phyloP scores from a whole-genome alignment of 1,140 invertebrate genomes.

The Atta cephalotes region DNA sequence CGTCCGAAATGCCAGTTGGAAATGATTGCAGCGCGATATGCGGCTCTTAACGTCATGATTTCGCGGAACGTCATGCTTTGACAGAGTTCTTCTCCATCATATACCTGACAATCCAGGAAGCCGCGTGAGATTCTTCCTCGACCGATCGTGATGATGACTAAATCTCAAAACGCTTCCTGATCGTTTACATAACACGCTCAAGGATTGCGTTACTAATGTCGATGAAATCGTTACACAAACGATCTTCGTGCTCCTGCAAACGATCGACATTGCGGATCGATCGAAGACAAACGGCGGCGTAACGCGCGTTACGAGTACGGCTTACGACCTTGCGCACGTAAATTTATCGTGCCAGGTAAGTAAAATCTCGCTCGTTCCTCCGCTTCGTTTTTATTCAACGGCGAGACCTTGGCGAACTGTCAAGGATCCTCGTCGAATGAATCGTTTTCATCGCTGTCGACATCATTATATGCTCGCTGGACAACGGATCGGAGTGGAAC shows the following conservation, averaged over 20 bases:
- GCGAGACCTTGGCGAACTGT: slow-evolving; percentile 72
- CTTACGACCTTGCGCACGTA: slow-evolving; percentile 77
- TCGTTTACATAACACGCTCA: slow-evolving; percentile 74
- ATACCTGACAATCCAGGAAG: slow-evolving; percentile 34
- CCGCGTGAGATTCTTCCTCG: background rate
- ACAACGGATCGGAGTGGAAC: background rate
- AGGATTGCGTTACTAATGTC: slow-evolving; percentile 65
- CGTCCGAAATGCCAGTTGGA: background rate
- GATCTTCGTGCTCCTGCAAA: background rate
- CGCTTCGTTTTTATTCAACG: slow-evolving; percentile 49
- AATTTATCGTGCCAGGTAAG: slow-evolving; percentile 79
- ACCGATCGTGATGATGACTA: slow-evolving; percentile 17
- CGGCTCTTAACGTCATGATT: background rate
- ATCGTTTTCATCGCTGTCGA: slow-evolving; percentile 15
- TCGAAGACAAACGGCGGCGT: slow-evolving; percentile 43
- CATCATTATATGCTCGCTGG: background rate
- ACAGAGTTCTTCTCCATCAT: background rate
- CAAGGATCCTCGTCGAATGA: slow-evolving; percentile 71
- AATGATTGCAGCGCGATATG: background rate
- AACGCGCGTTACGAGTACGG: slow-evolving; percentile 69
- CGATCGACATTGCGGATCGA: slow-evolving; percentile 34
- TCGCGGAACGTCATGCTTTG: background rate
- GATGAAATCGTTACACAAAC: slow-evolving; percentile 39
- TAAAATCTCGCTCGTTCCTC: slow-evolving; percentile 72
- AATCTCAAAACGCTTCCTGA: slow-evolving; percentile 67